phyloP scores from a whole-genome alignment of 2,797 vertebrate species.

The Microhierax caerulescens region DNA sequence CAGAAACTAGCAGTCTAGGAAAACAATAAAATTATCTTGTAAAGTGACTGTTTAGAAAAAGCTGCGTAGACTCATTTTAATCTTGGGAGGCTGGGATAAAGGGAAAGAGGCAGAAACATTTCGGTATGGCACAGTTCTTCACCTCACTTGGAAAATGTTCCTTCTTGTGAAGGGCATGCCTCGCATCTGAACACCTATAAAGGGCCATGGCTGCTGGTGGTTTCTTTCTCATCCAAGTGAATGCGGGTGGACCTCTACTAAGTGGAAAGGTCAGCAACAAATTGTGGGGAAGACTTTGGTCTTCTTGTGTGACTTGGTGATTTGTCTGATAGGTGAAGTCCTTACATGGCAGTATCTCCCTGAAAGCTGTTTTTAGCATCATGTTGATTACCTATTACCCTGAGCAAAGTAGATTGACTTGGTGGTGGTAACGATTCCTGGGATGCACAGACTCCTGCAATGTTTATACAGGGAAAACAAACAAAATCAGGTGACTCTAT shows the following conservation, averaged over 20 bases:
- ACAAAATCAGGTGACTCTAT: neutral
- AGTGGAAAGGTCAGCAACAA: neutral
- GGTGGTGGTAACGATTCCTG: neutral
- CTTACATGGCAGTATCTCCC: neutral
- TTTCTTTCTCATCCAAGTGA: neutral
- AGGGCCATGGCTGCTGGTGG: neutral
- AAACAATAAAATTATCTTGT: neutral
- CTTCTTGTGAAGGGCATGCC: neutral
- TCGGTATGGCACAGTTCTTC: neutral
- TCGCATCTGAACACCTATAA: neutral
- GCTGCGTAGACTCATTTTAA: neutral
- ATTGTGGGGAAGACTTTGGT: neutral
- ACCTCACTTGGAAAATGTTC: neutral
- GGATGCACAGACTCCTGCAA: neutral
- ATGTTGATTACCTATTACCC: neutral
- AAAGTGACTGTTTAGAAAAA: neutral
- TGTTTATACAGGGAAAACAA: neutral
- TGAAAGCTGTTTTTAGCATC: neutral
- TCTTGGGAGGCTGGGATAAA: neutral
- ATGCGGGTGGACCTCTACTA: neutral
- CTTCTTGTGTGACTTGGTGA: neutral
- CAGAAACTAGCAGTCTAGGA: constrained; percentile 38
- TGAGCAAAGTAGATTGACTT: neutral
- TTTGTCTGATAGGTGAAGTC: neutral
- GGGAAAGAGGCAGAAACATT: neutral